phyloP scores from a whole-genome alignment of 2,797 vertebrate genomes.

The Florisuga fusca region DNA sequence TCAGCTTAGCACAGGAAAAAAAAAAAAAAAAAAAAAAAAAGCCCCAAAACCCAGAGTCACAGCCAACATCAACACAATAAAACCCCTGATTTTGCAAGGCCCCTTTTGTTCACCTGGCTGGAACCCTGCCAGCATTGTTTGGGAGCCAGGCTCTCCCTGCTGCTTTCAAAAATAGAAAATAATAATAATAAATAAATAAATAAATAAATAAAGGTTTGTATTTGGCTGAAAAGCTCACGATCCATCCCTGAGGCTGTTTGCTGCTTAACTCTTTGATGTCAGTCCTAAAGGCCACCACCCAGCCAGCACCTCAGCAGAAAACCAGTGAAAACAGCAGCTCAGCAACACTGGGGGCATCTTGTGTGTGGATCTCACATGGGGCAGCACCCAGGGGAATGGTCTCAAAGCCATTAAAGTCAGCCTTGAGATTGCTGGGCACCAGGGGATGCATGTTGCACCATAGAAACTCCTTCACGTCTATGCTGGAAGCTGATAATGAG shows the following conservation, averaged over 20 bases:
- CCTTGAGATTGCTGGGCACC: neutral
- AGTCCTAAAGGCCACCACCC: neutral
- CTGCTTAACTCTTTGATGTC: neutral
- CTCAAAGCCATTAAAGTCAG: rapidly evolving
- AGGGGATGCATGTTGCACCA: neutral
- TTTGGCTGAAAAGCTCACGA: neutral
- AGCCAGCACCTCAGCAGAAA: rapidly evolving
- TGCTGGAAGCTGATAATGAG: neutral
- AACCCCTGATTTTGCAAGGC: neutral
- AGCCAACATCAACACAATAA: neutral
- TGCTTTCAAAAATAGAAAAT: neutral
- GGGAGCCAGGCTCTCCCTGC: neutral
- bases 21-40: too few relatives aligned
- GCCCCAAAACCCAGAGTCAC: neutral
- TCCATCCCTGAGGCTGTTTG: neutral
- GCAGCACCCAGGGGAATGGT: neutral
- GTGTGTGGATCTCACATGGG: rapidly evolving
- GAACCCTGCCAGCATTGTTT: neutral
- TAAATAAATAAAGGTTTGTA: neutral
- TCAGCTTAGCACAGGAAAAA: neutral
- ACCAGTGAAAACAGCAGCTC: neutral
- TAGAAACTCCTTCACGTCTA: rapidly evolving
- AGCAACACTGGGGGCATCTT: rapidly evolving
- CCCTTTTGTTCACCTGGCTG: neutral
- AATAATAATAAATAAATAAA: neutral